These are phyloP conservation scores for Tiliacea citrago DNA, from an alignment of 2,888 invertebrate species.

Conservation along the genomic window DNA sequence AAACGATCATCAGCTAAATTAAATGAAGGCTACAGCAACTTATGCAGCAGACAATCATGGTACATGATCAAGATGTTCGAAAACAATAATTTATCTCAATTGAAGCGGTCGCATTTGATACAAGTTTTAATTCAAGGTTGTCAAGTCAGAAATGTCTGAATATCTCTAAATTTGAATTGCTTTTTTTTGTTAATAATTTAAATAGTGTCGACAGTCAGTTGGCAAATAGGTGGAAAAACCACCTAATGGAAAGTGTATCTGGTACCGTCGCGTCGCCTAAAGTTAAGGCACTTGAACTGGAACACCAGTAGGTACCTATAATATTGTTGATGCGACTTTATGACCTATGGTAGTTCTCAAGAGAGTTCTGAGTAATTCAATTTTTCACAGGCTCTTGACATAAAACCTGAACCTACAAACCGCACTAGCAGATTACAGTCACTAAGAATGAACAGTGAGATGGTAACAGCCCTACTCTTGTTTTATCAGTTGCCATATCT, in stretches of 20 bases:
- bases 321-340: not conserved
- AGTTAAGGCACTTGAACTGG: not conserved
- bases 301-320: not conserved
- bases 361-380: not conserved
- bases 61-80: not conserved
- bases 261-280: not conserved
- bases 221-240: not conserved
- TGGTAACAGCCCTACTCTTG: constrained; percentile 32
- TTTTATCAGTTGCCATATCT: constrained; percentile 26
- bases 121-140: constrained; percentile 43
- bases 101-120: constrained; percentile 29
- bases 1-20: not conserved
- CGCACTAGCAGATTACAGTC: not conserved
- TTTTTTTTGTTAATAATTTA: no score
- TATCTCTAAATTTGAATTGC: not conserved
- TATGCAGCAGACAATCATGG: constrained; percentile 1
- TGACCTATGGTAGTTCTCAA: not conserved
- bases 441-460: not conserved
- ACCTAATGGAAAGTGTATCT: not conserved
- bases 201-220: not conserved
- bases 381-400: not conserved
- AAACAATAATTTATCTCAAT: constrained; percentile 41
- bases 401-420: not conserved
- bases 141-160: constrained; percentile 10
- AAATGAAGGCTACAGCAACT: not conserved